These are phyloP conservation scores for Cryptoprocta ferox DNA, from an alignment of 2,797 vertebrate species.

Conservation along the genomic window DNA sequence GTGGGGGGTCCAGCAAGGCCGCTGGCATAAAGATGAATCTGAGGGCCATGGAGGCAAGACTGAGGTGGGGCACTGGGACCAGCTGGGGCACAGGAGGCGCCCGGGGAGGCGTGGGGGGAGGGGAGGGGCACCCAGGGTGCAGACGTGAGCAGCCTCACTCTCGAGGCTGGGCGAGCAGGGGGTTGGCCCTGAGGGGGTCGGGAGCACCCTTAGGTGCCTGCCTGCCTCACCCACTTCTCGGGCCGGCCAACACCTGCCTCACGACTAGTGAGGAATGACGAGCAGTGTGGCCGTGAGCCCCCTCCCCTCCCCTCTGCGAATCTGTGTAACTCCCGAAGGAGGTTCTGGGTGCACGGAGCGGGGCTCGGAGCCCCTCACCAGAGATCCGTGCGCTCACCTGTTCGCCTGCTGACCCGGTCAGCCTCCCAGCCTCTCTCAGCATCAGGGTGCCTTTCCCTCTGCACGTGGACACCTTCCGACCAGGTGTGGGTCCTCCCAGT, in stretches of 20 bases:
- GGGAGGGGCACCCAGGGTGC: fast-evolving
- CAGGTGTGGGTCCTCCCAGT: fast-evolving
- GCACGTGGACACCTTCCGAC: no score
- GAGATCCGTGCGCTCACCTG: neutral
- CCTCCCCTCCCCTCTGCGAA: neutral
- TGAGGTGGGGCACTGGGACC: neutral
- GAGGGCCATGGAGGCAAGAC: fast-evolving
- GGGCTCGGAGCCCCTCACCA: neutral
- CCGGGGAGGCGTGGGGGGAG: neutral
- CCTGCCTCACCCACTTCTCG: fast-evolving
- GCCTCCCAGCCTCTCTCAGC: no score
- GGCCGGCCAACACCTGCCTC: neutral
- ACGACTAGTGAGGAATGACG: fast-evolving
- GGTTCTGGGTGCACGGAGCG: no score
- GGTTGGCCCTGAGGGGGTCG: neutral
- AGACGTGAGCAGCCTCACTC: fast-evolving
- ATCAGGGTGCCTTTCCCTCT: fast-evolving
- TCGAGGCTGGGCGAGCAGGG: no score
- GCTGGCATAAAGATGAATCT: no score
- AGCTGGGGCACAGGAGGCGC: neutral
- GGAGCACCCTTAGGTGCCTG: fast-evolving
- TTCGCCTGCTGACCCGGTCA: no score
- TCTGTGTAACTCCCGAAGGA: neutral
- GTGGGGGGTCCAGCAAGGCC: neutral
- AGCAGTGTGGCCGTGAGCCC: fast-evolving